A percentile compares a stretch with the other conserved stretches of the same genome.
Evolutionary conservation across 2,797 vertebrate genomes (phyloP).

Genomic region (Geotrypetes seraphini): DNA sequence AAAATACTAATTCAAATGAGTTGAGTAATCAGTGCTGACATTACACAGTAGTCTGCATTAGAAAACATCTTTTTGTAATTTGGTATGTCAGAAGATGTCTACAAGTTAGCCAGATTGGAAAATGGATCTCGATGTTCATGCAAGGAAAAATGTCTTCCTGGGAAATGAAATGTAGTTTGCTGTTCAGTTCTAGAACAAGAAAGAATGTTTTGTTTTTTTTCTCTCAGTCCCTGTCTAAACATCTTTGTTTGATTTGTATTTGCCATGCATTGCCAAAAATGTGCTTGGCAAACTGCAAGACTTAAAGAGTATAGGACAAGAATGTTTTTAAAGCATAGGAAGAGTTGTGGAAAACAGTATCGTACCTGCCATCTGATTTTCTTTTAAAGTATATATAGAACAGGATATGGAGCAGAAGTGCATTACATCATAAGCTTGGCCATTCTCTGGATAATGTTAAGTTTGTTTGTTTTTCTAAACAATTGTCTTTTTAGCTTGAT

Average conservation of each 20-base stretch:
- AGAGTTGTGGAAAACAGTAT: conserved; percentile 9
- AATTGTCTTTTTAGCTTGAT: too few relatives aligned
- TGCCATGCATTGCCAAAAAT: not conserved
- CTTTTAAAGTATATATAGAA: too few relatives aligned
- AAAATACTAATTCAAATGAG: too few relatives aligned
- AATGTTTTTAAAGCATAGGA: not conserved
- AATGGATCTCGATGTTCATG: too few relatives aligned
- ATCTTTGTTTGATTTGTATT: not conserved
- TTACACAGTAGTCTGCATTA: not conserved
- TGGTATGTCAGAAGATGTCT: not conserved
- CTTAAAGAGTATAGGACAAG: conserved; percentile 3
- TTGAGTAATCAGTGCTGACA: not conserved
- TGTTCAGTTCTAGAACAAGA: not conserved
- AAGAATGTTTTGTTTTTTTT: not conserved
- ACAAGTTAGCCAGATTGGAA: not conserved
- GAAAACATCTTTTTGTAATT: not conserved
- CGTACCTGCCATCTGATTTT: too few relatives aligned
- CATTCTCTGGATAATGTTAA: too few relatives aligned
- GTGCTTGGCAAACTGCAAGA: not conserved
- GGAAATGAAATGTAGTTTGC: too few relatives aligned
- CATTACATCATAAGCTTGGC: too few relatives aligned
- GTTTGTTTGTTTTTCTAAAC: too few relatives aligned
- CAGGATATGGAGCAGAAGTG: too few relatives aligned
- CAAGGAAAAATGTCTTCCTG: too few relatives aligned
- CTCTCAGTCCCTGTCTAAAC: not conserved